phyloP scores from a whole-genome alignment of 2,113 vertebrate species.

The Tachycineta bicolor region DNA sequence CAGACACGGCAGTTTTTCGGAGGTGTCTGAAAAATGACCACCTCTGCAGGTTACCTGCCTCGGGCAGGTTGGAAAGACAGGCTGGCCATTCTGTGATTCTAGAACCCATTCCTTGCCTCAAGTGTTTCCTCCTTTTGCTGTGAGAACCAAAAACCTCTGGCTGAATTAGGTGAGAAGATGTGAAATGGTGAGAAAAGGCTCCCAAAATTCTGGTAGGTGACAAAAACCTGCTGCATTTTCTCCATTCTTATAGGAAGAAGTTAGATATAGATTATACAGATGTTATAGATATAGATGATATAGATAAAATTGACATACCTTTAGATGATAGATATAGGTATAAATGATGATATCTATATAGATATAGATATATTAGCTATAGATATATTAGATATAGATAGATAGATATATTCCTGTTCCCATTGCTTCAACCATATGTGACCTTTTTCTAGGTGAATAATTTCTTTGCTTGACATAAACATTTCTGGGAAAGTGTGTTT shows the following conservation, averaged over 20 bases:
- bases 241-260: neutral
- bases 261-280: neutral
- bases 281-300: neutral
- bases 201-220: neutral
- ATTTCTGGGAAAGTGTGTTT: neutral
- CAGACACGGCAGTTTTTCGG: neutral
- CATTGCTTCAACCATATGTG: neutral
- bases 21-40: neutral
- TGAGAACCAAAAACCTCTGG: neutral
- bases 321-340: neutral
- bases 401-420: neutral
- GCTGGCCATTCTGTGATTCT: rapidly evolving
- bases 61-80: neutral
- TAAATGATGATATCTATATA: neutral
- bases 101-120: neutral
- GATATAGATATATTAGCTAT: neutral
- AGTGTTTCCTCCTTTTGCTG: neutral
- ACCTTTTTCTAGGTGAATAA: neutral
- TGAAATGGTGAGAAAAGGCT: neutral
- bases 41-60: neutral
- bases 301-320: too few relatives aligned
- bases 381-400: too few relatives aligned
- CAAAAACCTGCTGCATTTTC: neutral
- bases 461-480: neutral
- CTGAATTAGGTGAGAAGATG: neutral